Base-by-base conservation (phyloP, 2,113 vertebrate species). In the Centropus unirufus region DNA sequence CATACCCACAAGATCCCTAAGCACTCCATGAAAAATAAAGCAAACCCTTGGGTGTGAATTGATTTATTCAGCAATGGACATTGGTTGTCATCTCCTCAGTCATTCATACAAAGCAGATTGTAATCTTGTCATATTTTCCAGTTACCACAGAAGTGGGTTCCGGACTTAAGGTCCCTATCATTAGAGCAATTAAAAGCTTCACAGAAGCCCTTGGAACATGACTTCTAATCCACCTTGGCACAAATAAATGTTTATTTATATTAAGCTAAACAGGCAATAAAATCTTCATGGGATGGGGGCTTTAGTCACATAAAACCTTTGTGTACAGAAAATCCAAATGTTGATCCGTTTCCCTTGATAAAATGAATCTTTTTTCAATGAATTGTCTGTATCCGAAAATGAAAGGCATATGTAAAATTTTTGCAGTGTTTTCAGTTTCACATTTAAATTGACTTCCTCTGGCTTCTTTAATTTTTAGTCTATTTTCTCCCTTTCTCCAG, bases 401-500 rank as follows among this genome's bases (percentile, higher is more conserved):
- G 15, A 94, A 93, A 94, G 52, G 29, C 42, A 44, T 57, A 57
- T 6, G 7, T 14, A 89, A 93, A 88, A 68, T 21, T 39, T 88
- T 69, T 94, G 57, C 59, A 89, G 8, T 24, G 18, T 64, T 91
- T 87, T 87, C 67, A 87, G 42, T 89, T 93, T 91, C 58, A 62
- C 30, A 44, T 81, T 75, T 68, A 87, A 93, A 68, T 11, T 73
- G 9, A 77, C 58, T 93, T 90, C 55, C 46, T 83, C 55, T 75
- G 18, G 70, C 27, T 95, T 39, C 30, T 94, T 90, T 83, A n/a
- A 67, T 55, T 89, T 91, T 85, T 87, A 90, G 67, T 61, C 64
- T 67, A 9, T 47, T 92, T 92, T 85, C 68, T 90, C 40, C 36
- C 27, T n/a, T 36, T 69, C n/a, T 73, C n/a, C 26, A 76, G 18